Percentiles rank a stretch among this genome's conserved stretches.
phyloP scores from a whole-genome alignment of 2,113 vertebrate species.

The Chlorodrepanis virens region DNA sequence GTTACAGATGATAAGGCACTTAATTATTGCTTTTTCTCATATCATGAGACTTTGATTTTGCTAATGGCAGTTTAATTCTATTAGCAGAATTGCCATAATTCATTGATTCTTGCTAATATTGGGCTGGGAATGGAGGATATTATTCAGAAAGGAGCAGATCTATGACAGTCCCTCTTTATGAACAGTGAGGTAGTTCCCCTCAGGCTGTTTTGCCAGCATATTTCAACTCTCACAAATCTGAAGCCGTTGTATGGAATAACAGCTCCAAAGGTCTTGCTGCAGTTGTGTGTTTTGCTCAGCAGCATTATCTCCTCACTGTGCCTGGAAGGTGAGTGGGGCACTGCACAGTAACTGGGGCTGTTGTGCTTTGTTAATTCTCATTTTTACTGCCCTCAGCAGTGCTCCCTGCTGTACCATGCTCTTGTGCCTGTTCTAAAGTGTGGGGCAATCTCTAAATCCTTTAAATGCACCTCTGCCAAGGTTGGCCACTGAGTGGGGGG shows the following conservation, averaged over 20 bases:
- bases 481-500: not conserved
- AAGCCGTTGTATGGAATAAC: not conserved
- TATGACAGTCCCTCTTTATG: not conserved
- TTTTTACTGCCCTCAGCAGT: not conserved
- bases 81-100: not conserved
- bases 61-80: not conserved
- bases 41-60: not conserved
- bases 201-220: not conserved
- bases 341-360: not conserved
- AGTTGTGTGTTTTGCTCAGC: not conserved
- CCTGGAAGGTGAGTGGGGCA: fast-evolving
- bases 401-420: not conserved
- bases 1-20: not conserved
- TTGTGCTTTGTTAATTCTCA: not conserved
- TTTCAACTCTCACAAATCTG: not conserved
- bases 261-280: not conserved
- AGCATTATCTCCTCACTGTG: not conserved
- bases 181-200: not conserved
- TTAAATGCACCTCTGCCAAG: not conserved
- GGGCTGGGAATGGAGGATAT: not conserved
- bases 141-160: not conserved
- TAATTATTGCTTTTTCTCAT: not conserved
- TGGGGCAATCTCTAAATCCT: not conserved
- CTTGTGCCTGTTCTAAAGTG: not conserved
- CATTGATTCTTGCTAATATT: not conserved